Evolutionary conservation across 2,113 vertebrate species (phyloP).

Genomic region (Alces alces): DNA sequence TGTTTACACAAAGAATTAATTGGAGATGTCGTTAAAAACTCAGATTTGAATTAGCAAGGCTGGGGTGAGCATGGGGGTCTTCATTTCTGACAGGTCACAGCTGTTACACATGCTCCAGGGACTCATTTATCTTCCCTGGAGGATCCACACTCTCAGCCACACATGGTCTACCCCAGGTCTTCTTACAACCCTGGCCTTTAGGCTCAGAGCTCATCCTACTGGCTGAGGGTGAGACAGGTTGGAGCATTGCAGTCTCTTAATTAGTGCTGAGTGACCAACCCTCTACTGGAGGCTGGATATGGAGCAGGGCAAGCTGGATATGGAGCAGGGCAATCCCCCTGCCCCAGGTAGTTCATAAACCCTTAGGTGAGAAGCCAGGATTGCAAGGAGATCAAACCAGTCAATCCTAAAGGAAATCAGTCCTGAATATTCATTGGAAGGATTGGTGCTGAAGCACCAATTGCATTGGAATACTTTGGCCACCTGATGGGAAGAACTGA

Average conservation of each 20-base stretch:
- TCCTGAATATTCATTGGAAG: not conserved
- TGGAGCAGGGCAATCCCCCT: not conserved
- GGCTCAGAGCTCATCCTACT: not conserved
- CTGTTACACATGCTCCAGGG: not conserved
- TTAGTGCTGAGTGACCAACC: not conserved
- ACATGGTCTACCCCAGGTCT: rapidly evolving
- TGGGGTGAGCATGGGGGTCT: not conserved
- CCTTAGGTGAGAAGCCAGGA: not conserved
- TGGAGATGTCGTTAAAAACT: not conserved
- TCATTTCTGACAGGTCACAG: not conserved
- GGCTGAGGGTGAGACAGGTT: not conserved
- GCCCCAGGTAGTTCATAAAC: not conserved
- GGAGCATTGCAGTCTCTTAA: not conserved
- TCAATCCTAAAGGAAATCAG: not conserved
- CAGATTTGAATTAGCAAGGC: not conserved
- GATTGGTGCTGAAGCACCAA: not conserved
- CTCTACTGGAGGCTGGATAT: not conserved
- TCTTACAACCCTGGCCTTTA: too few species aligned
- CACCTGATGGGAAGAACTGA: not conserved
- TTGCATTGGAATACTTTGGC: too few species aligned
- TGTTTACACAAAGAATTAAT: not conserved
- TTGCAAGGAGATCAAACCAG: not conserved
- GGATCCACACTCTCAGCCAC: rapidly evolving
- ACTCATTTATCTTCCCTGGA: not conserved
- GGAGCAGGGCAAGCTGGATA: not conserved